Conservation (phyloP, 2,113 vertebrate species). For the Neogale vison region DNA sequence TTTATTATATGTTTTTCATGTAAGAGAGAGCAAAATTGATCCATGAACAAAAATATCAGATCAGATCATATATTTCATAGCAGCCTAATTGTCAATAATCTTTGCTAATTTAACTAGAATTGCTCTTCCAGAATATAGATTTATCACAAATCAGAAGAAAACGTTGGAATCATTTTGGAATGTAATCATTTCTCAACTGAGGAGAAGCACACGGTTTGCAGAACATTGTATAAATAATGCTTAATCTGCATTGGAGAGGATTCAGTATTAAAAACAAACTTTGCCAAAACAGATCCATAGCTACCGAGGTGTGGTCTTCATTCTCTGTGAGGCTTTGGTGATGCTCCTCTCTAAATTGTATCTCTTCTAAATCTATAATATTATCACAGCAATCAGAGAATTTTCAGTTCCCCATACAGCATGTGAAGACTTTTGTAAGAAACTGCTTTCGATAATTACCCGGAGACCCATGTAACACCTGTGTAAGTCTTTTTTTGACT, state of each 20-base stretch:
- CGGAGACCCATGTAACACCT: background rate
- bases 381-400: background rate
- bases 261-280: background rate
- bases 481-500: background rate
- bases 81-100: background rate
- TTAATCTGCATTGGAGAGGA: slow-evolving; percentile 30
- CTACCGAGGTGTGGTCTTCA: background rate
- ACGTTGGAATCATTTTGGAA: slow-evolving; percentile 49
- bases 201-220: slow-evolving; percentile 69
- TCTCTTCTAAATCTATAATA: slow-evolving; percentile 1
- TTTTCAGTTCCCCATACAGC: slow-evolving; percentile 49
- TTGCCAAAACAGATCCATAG: background rate
- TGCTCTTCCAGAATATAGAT: slow-evolving; percentile 50
- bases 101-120: slow-evolving; percentile 57
- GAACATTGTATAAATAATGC: slow-evolving; percentile 48
- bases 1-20: background rate
- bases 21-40: background rate
- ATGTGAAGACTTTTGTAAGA: background rate
- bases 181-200: slow-evolving; percentile 71
- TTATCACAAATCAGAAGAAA: slow-evolving; percentile 55
- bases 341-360: background rate
- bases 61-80: background rate
- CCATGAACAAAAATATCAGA: background rate
- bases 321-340: background rate
- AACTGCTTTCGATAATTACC: background rate